Percentiles rank a stretch among this genome's conserved stretches.
phyloP scores from a whole-genome alignment of 1,140 invertebrate species.

The Trichogramma pretiosum region DNA sequence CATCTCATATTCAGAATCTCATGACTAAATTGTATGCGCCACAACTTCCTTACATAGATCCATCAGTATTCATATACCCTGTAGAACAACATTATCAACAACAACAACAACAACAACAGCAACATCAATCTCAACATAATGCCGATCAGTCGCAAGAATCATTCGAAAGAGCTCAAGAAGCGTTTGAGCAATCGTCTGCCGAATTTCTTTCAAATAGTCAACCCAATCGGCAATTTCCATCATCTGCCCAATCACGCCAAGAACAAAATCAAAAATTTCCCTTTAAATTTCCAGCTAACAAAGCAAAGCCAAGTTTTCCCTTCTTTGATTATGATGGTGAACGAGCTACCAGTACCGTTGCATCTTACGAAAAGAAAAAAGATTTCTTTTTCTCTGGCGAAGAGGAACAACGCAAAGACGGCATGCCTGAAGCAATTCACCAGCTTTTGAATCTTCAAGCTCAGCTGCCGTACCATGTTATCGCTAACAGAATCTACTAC shows the following conservation, averaged over 20 bases:
- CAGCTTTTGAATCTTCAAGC: constrained; percentile 36
- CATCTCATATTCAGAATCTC: constrained; percentile 32
- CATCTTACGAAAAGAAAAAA: constrained; percentile 5
- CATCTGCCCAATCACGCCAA: constrained; percentile 20
- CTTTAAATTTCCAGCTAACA: too few species aligned
- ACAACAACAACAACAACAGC: constrained; percentile 1
- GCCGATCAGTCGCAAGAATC: neutral
- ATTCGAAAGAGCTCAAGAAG: constrained; percentile 1
- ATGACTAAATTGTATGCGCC: constrained; percentile 31
- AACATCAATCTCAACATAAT: constrained; percentile 1
- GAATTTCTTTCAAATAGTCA: too few species aligned
- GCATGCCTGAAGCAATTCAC: constrained; percentile 35
- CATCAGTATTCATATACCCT: constrained; percentile 30
- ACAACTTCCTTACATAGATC: constrained; percentile 33
- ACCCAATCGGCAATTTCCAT: neutral
- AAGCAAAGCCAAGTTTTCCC: constrained; percentile 8
- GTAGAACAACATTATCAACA: neutral
- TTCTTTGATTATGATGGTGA: neutral
- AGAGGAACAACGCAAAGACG: constrained; percentile 9
- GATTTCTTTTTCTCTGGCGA: constrained; percentile 9
- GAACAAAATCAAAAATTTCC: constrained; percentile 15
- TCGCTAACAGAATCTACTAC: constrained; percentile 36
- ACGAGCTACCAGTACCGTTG: too few species aligned
- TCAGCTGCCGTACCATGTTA: constrained; percentile 38
- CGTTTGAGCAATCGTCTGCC: too few species aligned